phyloP scores from a whole-genome alignment of 1,140 invertebrate species.

The Ptiloglossa arizonensis region DNA sequence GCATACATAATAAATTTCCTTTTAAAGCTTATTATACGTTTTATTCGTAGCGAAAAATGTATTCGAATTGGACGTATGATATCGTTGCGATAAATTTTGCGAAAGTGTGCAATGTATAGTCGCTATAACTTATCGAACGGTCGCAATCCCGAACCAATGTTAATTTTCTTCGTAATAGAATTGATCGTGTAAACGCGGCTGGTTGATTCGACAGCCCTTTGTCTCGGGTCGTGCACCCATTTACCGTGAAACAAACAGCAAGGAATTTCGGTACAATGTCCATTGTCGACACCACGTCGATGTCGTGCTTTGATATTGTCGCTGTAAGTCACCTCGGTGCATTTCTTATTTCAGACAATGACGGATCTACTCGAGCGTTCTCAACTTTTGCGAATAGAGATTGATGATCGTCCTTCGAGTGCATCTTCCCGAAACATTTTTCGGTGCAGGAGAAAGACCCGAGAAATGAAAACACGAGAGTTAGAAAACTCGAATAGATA shows the following conservation, averaged over 20 bases:
- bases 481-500: background rate
- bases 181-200: conserved; percentile 43
- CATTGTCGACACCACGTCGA: conserved; percentile 42
- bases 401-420: background rate
- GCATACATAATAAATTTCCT: no score
- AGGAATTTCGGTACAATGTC: conserved; percentile 32
- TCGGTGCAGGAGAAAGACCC: background rate
- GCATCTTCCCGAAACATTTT: background rate
- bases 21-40: no score
- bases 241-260: conserved; percentile 42
- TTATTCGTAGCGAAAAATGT: no score
- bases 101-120: no score
- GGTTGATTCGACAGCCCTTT: conserved; percentile 50
- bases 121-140: no score
- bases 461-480: background rate
- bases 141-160: background rate
- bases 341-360: conserved; percentile 28
- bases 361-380: background rate
- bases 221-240: conserved; percentile 31
- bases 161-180: background rate
- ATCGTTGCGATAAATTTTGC: no score
- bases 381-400: conserved; percentile 8
- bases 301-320: conserved; percentile 36
- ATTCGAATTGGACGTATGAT: no score
- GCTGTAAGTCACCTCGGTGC: conserved; percentile 23